Conservation (phyloP, 2,888 invertebrate species). For the Venusia cambrica region DNA sequence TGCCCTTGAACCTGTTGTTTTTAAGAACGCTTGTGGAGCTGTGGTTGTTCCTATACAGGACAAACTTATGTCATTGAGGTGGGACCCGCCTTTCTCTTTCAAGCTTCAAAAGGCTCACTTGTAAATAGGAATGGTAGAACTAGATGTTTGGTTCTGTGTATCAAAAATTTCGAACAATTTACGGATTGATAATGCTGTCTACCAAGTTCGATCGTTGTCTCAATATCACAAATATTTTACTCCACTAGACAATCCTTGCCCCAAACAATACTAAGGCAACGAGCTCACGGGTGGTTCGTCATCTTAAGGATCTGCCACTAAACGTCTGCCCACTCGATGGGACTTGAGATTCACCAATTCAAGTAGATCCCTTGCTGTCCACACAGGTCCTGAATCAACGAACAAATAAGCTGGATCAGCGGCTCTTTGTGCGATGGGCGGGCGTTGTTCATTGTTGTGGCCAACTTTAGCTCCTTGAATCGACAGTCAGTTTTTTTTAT, state of each 20-base stretch:
- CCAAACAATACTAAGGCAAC: slow-evolving; percentile 30
- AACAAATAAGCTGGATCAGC: slow-evolving; percentile 49
- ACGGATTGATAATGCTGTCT: no score
- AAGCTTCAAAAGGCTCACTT: no score
- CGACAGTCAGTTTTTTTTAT: slow-evolving; percentile 63
- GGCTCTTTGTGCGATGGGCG: slow-evolving; percentile 40
- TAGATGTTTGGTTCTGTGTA: slow-evolving; percentile 6
- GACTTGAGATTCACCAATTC: slow-evolving; percentile 36
- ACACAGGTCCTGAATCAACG: slow-evolving; percentile 29
- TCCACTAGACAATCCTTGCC: slow-evolving; percentile 2
- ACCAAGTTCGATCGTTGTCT: neutral
- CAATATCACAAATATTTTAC: neutral
- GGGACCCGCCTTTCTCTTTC: no score
- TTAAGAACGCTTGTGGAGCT: no score
- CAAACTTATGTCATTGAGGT: no score
- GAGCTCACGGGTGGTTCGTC: slow-evolving; percentile 38
- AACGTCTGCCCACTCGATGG: slow-evolving; percentile 29
- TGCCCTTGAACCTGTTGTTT: no score
- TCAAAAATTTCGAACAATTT: neutral
- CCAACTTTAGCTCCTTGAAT: slow-evolving; percentile 59
- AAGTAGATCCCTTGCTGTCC: slow-evolving; percentile 39
- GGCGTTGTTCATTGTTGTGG: slow-evolving; percentile 50
- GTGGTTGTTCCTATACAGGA: no score
- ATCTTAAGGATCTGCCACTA: slow-evolving; percentile 29
- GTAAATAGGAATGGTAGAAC: no score